These are phyloP conservation scores for Elephantulus edwardii DNA, from an alignment of 2,113 vertebrate species.

Conservation along the genomic window DNA sequence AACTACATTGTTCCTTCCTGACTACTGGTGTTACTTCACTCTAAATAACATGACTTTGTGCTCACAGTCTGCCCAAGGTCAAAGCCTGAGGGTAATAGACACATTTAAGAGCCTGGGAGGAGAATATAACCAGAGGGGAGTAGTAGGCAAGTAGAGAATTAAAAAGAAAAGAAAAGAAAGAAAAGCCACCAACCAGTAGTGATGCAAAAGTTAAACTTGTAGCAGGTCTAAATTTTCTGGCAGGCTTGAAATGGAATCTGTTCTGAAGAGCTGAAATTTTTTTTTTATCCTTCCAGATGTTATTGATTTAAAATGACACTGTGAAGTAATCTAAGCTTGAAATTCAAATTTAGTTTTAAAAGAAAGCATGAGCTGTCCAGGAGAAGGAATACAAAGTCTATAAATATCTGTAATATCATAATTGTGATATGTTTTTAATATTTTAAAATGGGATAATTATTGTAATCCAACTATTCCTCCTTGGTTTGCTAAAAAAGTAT, in stretches of 20 bases:
- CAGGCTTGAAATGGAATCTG: constrained; percentile 50
- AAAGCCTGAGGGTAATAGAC: constrained; percentile 79
- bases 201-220: constrained; percentile 49
- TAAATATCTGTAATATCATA: constrained; percentile 9
- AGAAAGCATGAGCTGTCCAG: constrained; percentile 46
- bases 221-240: constrained; percentile 55
- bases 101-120: constrained; percentile 62
- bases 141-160: background rate
- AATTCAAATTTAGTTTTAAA: constrained; percentile 64
- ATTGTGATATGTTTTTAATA: constrained; percentile 31
- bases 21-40: constrained; percentile 87
- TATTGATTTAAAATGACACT: constrained; percentile 57
- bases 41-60: constrained; percentile 82
- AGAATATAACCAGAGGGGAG: constrained; percentile 34
- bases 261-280: background rate
- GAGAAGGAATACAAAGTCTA: constrained; percentile 22
- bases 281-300: background rate
- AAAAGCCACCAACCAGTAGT: background rate
- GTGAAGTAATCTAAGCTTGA: constrained; percentile 58
- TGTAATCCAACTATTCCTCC: constrained; percentile 20
- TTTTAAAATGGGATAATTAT: constrained; percentile 35
- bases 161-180: background rate
- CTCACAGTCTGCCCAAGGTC: constrained; percentile 79
- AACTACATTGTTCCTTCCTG: constrained; percentile 88
- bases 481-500: constrained; percentile 22